phyloP scores from a whole-genome alignment of 2,113 vertebrate species.

The Gopherus evgoodei region DNA sequence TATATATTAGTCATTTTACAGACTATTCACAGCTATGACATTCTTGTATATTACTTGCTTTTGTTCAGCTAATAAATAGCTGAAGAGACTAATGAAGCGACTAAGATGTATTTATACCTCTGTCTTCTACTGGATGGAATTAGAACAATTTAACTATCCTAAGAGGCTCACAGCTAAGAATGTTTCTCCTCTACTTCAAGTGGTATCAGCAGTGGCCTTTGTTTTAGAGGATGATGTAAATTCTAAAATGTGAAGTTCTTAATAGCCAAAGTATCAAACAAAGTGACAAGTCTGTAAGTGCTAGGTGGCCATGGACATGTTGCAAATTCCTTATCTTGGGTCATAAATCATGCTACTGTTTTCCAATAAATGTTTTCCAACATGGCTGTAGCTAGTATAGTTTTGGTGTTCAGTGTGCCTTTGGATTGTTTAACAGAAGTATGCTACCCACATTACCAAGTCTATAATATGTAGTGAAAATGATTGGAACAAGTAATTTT shows the following conservation, averaged over 20 bases:
- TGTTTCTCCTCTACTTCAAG: neutral
- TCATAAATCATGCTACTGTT: neutral
- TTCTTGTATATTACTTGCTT: slow-evolving; percentile 37
- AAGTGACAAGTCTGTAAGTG: neutral
- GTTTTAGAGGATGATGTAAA: neutral
- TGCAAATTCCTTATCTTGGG: neutral
- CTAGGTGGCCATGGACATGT: neutral
- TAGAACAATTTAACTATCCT: neutral
- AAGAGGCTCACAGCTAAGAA: neutral
- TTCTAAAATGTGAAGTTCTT: neutral
- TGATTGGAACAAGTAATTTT: neutral
- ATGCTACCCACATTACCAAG: neutral
- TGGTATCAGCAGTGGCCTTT: neutral
- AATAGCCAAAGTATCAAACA: neutral
- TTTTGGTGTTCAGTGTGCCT: neutral
- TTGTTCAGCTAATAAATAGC: slow-evolving; percentile 43
- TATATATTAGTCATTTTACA: neutral
- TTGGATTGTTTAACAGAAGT: neutral
- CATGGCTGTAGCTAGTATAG: neutral
- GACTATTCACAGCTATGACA: neutral
- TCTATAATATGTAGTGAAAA: neutral
- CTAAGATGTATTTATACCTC: slow-evolving; percentile 21
- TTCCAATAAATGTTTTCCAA: neutral
- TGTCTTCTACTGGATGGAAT: slow-evolving; percentile 14
- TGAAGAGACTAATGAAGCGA: slow-evolving; percentile 28